Conservation (phyloP, 2,888 invertebrate species). For the Cartodere bifasciata region DNA sequence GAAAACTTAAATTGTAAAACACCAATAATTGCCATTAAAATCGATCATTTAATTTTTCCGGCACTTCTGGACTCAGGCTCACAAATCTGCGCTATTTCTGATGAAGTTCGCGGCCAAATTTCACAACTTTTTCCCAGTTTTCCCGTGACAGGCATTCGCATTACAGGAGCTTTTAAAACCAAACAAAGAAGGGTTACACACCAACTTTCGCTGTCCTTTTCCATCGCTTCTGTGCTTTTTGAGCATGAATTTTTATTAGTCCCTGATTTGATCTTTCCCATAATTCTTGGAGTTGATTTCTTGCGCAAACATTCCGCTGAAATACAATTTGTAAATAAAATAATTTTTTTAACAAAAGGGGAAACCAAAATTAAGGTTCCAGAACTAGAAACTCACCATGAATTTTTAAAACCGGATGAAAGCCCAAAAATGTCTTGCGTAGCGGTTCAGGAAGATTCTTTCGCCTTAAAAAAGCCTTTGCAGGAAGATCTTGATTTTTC, state of each 20-base stretch:
- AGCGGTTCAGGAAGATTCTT: too few species aligned
- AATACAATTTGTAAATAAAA: background rate
- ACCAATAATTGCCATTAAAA: background rate
- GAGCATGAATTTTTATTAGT: slow-evolving; percentile 4
- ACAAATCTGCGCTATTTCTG: slow-evolving; percentile 1
- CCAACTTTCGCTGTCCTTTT: background rate
- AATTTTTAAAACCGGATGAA: too few species aligned
- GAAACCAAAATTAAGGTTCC: background rate
- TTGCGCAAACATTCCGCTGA: slow-evolving; percentile 1
- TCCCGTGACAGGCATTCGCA: slow-evolving; percentile 6
- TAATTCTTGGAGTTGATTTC: slow-evolving; percentile 3
- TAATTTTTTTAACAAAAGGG: background rate
- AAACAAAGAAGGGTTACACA: slow-evolving; percentile 1
- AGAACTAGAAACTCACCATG: slow-evolving; percentile 3
- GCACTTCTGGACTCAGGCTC: slow-evolving; percentile 1
- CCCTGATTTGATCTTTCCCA: slow-evolving; percentile 4
- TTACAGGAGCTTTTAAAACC: slow-evolving; percentile 4
- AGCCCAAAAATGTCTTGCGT: too few species aligned
- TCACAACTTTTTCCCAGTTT: slow-evolving; percentile 4
- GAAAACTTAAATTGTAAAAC: too few species aligned
- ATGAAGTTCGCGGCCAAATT: slow-evolving; percentile 1
- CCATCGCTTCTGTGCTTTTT: background rate
- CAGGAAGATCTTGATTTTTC: too few species aligned
- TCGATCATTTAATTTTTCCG: background rate
- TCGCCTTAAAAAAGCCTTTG: too few species aligned